Evolutionary conservation across 2,113 vertebrate genomes (phyloP).

Genomic region (Cettia cetti): DNA sequence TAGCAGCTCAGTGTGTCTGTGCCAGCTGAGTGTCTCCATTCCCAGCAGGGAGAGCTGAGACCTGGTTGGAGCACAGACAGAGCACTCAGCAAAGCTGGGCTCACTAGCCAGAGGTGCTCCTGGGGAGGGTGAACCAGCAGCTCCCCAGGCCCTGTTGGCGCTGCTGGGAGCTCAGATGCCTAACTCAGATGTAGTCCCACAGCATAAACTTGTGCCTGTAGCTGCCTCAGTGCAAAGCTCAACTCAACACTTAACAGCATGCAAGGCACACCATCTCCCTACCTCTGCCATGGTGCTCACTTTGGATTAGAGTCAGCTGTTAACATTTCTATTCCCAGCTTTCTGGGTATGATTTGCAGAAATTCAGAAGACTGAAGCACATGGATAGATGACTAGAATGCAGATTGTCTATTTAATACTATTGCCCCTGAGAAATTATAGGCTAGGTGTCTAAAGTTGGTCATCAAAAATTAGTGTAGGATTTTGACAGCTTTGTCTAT

Average conservation of each 20-base stretch:
- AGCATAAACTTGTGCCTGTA: neutral
- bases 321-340: neutral
- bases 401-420: constrained; percentile 10
- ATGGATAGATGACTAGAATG: neutral
- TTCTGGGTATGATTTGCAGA: neutral
- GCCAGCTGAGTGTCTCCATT: neutral
- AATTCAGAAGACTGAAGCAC: neutral
- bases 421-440: constrained; percentile 28
- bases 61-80: neutral
- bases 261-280: neutral
- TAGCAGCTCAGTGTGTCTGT: neutral
- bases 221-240: neutral
- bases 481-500: constrained; percentile 30
- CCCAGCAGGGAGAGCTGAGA: neutral
- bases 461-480: constrained; percentile 41
- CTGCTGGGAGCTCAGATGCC: neutral
- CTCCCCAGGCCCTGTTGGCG: neutral
- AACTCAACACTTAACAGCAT: neutral
- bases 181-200: neutral
- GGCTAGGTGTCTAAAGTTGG: constrained; percentile 44
- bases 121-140: accelerated
- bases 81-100: neutral
- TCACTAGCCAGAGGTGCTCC: neutral
- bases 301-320: neutral
- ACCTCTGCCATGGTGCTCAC: neutral